Percentiles rank a stretch among this genome's conserved stretches.
phyloP scores from a whole-genome alignment of 2,797 vertebrate genomes.

The Decapterus maruadsi region DNA sequence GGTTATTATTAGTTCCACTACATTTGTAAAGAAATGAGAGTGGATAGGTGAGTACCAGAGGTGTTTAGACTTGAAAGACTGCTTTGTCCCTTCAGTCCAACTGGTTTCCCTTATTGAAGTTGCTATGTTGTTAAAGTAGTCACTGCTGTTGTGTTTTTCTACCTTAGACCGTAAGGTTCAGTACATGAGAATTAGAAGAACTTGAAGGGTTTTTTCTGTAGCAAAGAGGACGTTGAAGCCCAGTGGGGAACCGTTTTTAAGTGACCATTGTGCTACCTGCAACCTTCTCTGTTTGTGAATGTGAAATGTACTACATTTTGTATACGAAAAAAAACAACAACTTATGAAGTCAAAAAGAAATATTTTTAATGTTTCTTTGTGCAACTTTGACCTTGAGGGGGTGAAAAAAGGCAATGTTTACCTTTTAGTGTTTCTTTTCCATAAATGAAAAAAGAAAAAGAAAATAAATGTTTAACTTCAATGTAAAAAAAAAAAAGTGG shows the following conservation, averaged over 20 bases:
- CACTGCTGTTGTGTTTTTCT: slow-evolving; percentile 50
- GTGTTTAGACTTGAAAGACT: slow-evolving; percentile 35
- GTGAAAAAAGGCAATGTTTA: slow-evolving; percentile 56
- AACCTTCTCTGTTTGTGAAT: slow-evolving; percentile 86
- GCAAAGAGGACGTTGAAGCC: slow-evolving; percentile 49
- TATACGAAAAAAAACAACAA: slow-evolving; percentile 79
- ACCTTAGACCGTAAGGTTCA: slow-evolving; percentile 14
- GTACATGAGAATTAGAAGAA: slow-evolving; percentile 21
- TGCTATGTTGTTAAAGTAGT: slow-evolving; percentile 58
- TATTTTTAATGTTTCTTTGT: slow-evolving; percentile 92
- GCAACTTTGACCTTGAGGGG: slow-evolving; percentile 78
- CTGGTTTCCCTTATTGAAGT: slow-evolving; percentile 50
- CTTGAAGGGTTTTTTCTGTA: slow-evolving; percentile 43
- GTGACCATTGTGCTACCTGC: slow-evolving; percentile 68
- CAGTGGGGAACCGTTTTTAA: slow-evolving; percentile 47
- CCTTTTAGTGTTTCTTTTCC: slow-evolving; percentile 76
- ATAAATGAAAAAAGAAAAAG: slow-evolving; percentile 60
- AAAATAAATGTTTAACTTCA: slow-evolving; percentile 70
- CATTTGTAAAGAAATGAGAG: slow-evolving; percentile 39
- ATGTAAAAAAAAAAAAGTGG: slow-evolving; percentile 32
- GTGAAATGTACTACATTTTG: slow-evolving; percentile 91
- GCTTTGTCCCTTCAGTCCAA: slow-evolving; percentile 32
- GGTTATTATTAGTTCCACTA: slow-evolving; percentile 21
- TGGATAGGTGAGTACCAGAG: slow-evolving; percentile 20
- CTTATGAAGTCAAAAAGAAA: slow-evolving; percentile 84